These are phyloP conservation scores for Aphis craccivora DNA, from an alignment of 1,140 invertebrate genomes.

Conservation along the genomic window DNA sequence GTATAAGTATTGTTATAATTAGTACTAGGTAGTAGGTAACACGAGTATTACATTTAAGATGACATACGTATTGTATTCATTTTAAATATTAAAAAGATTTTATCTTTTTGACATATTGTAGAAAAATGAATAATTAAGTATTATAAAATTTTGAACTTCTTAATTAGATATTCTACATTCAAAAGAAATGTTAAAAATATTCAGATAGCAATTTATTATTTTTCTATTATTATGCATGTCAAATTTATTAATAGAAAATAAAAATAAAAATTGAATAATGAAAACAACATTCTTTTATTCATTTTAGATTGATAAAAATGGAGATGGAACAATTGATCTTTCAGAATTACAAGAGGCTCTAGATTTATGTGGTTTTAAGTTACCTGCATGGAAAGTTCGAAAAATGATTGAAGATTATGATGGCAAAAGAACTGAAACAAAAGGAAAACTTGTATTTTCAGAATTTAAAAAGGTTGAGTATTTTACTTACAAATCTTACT, in stretches of 20 bases:
- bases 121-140: no score
- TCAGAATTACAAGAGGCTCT: slow-evolving; percentile 88
- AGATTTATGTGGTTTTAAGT: slow-evolving; percentile 90
- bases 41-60: no score
- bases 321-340: slow-evolving; percentile 88
- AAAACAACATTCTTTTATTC: background rate
- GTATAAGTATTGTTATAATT: no score
- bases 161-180: no score
- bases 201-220: background rate
- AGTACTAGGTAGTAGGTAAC: no score
- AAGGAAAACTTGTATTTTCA: slow-evolving; percentile 79
- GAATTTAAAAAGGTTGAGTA: slow-evolving; percentile 80
- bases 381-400: slow-evolving; percentile 90
- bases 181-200: no score
- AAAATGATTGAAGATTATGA: slow-evolving; percentile 89
- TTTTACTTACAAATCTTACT: background rate
- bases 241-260: background rate
- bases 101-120: no score
- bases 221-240: background rate
- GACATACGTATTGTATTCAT: no score
- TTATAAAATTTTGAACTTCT: no score
- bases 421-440: slow-evolving; percentile 74
- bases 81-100: no score
- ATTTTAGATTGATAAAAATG: slow-evolving; percentile 88
- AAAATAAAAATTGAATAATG: background rate